Evolutionary conservation across 1,140 invertebrate species (phyloP), one percentile per base, ranked within the genome.

Genomic region (Trichonephila clavipes): DNA sequence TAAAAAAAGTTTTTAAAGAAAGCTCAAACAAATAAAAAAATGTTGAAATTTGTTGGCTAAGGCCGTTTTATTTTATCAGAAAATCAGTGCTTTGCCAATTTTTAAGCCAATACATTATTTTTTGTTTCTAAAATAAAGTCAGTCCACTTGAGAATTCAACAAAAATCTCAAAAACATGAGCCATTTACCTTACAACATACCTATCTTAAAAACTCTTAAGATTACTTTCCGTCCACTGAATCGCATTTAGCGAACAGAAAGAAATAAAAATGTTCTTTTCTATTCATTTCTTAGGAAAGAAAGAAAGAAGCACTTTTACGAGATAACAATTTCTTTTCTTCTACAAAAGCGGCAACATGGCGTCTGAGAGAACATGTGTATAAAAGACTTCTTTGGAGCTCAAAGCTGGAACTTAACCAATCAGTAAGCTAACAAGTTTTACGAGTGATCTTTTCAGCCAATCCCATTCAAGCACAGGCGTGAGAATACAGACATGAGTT

Each of bases 321-420:
- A 77, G 14, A 77, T 77, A 40, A 77, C 72, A 77, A 77, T 77
- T 77, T 77, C 72, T 34, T 77, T 77, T 77, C 34, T 34, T 18
- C 72, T 34, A 77, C 72, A 77, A 77, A 77, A 77, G 72, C 66
- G 24, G n/a, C 24, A 69, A 69, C 66, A n/a, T 69, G n/a, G 66
- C n/a, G 21, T 69, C 66, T 28, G 12, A 10, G 24, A 69, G 66
- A 69, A 69, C 66, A 69, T 69, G 66, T 69, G 10, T 69, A 24
- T 69, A n/a, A 69, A 69, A 24, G 66, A 66, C 24, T 66, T 66
- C 64, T 19, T 10, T 12, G 66, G 24, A 69, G 66, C 34, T 24
- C 0, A 77, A 12, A 18, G 72, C 18, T 40, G 16, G 72, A 77
- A 34, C 72, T 77, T 77, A 77, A 77, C 72, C 72, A 34, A 77